Percentiles rank a stretch among this genome's conserved stretches.
phyloP scores from a whole-genome alignment of 2,113 vertebrate genomes.

The Lontra canadensis region DNA sequence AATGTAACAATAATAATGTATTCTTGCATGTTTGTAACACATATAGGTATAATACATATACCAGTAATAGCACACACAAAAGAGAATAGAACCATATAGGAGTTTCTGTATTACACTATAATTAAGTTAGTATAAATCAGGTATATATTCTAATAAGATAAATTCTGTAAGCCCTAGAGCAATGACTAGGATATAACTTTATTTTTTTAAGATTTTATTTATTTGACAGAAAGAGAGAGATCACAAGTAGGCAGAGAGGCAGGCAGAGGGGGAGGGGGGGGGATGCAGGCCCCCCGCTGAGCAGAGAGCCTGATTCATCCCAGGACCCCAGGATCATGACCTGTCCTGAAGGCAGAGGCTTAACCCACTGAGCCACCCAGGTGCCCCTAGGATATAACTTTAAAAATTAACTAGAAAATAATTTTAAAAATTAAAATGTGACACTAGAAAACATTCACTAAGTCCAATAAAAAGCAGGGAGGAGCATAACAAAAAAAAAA shows the following conservation, averaged over 20 bases:
- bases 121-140: conserved; percentile 14
- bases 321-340: too few species aligned
- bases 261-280: too few species aligned
- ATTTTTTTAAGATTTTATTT: too few species aligned
- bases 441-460: conserved; percentile 39
- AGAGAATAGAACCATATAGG: background rate
- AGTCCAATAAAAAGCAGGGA: background rate
- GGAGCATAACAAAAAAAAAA: background rate
- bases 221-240: too few species aligned
- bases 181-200: background rate
- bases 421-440: conserved; percentile 5
- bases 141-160: background rate
- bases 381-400: background rate
- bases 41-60: background rate
- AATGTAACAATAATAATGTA: background rate
- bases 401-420: background rate
- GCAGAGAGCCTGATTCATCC: too few species aligned
- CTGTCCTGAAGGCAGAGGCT: too few species aligned
- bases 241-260: too few species aligned
- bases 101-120: conserved; percentile 8
- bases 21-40: background rate
- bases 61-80: background rate
- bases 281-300: too few species aligned
- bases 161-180: background rate
- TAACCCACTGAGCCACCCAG: too few species aligned